Percentiles rank a stretch among this genome's conserved stretches.
Conservation (phyloP, 2,797 vertebrate genomes). For the Tympanoctomys barrerae region DNA sequence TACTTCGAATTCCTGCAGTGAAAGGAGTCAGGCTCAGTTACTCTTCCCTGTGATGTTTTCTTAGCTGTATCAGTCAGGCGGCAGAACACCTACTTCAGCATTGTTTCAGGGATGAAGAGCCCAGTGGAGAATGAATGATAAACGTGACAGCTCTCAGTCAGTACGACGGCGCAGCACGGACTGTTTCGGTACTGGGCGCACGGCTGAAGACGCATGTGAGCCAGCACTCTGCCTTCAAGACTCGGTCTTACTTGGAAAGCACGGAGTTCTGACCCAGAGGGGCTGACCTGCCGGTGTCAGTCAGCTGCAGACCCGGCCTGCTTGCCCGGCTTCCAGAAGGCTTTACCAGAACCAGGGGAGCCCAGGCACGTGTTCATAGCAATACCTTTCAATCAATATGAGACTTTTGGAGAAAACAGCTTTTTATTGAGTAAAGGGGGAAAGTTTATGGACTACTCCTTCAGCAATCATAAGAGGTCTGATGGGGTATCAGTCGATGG, state of each 20-base stretch:
- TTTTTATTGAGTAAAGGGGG: not conserved
- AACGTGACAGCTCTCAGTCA: not conserved
- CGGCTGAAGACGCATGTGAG: not conserved
- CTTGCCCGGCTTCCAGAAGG: not conserved
- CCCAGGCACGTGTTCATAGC: not conserved
- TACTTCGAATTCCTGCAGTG: not conserved
- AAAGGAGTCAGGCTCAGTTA: not conserved
- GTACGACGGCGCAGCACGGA: not conserved
- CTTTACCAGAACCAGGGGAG: not conserved
- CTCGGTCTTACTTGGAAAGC: not conserved
- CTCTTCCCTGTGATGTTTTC: not conserved
- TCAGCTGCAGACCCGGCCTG: not conserved
- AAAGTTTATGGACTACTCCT: not conserved
- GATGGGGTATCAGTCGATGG: not conserved
- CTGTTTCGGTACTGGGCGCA: too few species aligned
- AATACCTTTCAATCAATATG: not conserved
- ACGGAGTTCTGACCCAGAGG: not conserved
- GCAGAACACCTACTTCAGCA: not conserved
- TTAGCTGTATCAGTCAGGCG: not conserved
- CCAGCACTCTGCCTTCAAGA: not conserved
- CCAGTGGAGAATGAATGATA: not conserved
- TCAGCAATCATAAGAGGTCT: not conserved
- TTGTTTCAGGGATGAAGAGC: conserved; percentile 29
- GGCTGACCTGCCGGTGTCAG: not conserved
- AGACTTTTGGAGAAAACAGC: not conserved